phyloP scores from a whole-genome alignment of 2,888 invertebrate species.

The Cryptocephalus primarius region DNA sequence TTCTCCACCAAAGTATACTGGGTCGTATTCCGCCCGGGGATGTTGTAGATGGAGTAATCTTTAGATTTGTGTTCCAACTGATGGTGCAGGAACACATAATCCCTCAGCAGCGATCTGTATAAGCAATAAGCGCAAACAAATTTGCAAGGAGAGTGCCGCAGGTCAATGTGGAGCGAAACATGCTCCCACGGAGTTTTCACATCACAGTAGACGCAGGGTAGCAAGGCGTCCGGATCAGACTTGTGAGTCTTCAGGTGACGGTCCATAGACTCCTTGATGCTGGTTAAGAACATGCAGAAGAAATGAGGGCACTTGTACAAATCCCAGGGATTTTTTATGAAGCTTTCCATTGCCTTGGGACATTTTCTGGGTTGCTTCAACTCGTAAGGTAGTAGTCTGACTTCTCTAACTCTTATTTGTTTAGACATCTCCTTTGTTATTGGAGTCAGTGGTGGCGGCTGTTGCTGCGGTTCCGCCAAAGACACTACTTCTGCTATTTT shows the following conservation, averaged over 20 bases:
- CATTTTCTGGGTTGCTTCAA: conserved; percentile 22
- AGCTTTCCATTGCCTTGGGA: conserved; percentile 28
- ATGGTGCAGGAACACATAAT: conserved; percentile 52
- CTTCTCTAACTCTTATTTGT: conserved; percentile 19
- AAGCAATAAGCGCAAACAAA: conserved; percentile 58
- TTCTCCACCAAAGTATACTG: conserved; percentile 17
- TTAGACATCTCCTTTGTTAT: conserved; percentile 7
- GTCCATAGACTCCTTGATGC: conserved; percentile 29
- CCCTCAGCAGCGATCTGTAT: conserved; percentile 50
- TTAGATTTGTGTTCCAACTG: conserved; percentile 21
- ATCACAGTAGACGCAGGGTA: conserved; percentile 41
- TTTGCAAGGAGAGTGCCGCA: conserved; percentile 48
- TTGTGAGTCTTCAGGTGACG: conserved; percentile 35
- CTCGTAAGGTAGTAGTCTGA: conserved; percentile 17
- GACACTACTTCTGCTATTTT: conserved; percentile 32
- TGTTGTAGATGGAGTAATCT: conserved; percentile 16
- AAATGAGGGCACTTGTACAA: conserved; percentile 47
- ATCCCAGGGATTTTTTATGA: conserved; percentile 25
- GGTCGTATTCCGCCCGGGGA: conserved; percentile 16
- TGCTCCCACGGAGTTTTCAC: conserved; percentile 37
- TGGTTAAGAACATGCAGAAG: conserved; percentile 40
- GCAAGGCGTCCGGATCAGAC: conserved; percentile 24
- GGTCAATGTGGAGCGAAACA: conserved; percentile 44
- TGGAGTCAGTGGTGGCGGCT: conserved; percentile 11
- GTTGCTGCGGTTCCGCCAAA: conserved; percentile 16